Evolutionary conservation across 2,888 invertebrate genomes (phyloP), one percentile per base, ranked within the genome.

Genomic region (Philopedon plagiatum): DNA sequence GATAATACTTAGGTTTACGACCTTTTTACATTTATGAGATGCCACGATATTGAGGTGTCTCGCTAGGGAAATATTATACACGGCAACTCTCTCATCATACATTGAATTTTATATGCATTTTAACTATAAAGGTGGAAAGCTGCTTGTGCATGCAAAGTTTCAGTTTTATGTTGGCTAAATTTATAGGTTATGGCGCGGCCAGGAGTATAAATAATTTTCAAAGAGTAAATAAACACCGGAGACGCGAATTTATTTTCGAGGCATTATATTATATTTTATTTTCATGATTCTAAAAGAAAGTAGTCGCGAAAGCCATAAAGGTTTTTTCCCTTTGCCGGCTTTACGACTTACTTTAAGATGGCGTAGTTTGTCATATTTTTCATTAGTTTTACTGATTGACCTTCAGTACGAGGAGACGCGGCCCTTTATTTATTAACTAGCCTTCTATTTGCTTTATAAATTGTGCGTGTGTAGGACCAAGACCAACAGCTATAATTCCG

Each of bases 1-100:
- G 79, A 81, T 80, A 81, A 79, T 77, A 78, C 78, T 76, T 76
- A 76, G 76, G 77, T 81, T 82, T 82, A 81, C 77, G 79, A 80
- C 78, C 78, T 76, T 78, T 76, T 78, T 77, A 77, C 77, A 78
- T 77, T 80, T 79, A 76, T 81, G 73, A 68, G 68, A 68, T 73
- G 73, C 72, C 62, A 44, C 49, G 67, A 67, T 63, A 49, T 56
- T 58, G 65, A 60, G 72, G 63, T 44, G 63, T 67, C 67, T 60
- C 61, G 71, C 66, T 46, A 56, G 71, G 71, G 66, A 71, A 66
- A 66, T 71, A 66, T 66, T 71, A 61, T 15, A 71, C 71, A 71
- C 66, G 58, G 66, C 66, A 66, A 71, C 61, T 66, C 66, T 62
- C 66, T 71, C 71, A 71, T 66, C 61, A 66, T 66, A 71, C 66